Evolutionary conservation across 2,797 vertebrate species (phyloP).

Genomic region (Eupleurogrammus muticus): DNA sequence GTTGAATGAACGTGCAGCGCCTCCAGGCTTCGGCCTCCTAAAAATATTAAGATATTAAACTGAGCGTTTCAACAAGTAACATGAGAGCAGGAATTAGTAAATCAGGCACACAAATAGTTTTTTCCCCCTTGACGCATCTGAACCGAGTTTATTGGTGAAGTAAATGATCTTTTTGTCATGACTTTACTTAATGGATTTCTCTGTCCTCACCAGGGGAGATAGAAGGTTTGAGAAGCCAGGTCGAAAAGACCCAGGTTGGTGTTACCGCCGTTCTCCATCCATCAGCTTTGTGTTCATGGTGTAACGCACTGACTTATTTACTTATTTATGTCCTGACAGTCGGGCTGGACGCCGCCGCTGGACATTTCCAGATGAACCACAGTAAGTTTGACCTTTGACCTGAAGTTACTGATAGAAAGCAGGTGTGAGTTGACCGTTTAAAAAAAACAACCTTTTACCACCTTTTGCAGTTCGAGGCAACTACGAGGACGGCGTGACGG

Average conservation of each 20-base stretch:
- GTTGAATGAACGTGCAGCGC: too few relatives aligned
- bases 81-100: background rate
- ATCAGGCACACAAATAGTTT: background rate
- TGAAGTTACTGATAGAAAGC: too few relatives aligned
- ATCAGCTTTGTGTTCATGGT: slow-evolving; percentile 19
- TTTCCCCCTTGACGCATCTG: too few relatives aligned
- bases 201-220: slow-evolving; percentile 88
- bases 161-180: too few relatives aligned
- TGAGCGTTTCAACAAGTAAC: too few relatives aligned
- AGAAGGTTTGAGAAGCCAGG: slow-evolving; percentile 99
- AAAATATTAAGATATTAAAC: background rate
- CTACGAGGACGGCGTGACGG: slow-evolving; percentile 91
- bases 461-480: slow-evolving; percentile 88
- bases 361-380: slow-evolving; percentile 86
- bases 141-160: too few relatives aligned
- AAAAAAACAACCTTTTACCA: too few relatives aligned
- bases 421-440: too few relatives aligned
- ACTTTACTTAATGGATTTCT: slow-evolving; percentile 2
- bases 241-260: slow-evolving; percentile 98
- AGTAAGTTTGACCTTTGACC: slow-evolving; percentile 74
- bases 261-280: slow-evolving; percentile 30
- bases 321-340: slow-evolving; percentile 37
- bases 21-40: background rate
- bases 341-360: slow-evolving; percentile 74
- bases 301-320: slow-evolving; percentile 19